phyloP scores from a whole-genome alignment of 2,888 invertebrate species.

The Ochropacha duplaris region DNA sequence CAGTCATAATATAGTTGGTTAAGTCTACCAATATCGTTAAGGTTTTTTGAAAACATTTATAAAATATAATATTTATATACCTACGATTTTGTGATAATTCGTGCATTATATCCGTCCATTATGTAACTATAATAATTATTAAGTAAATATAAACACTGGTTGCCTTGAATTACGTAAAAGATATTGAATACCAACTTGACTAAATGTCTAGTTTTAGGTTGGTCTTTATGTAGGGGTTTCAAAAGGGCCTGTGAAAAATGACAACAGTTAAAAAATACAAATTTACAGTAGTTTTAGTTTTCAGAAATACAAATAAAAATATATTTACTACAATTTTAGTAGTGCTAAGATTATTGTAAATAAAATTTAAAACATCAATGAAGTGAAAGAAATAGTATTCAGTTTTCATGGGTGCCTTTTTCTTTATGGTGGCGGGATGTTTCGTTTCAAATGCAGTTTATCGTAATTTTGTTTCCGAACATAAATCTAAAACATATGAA shows the following conservation, averaged over 20 bases:
- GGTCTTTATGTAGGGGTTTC: conserved; percentile 24
- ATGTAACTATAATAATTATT: conserved; percentile 33
- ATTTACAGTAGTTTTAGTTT: not conserved
- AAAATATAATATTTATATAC: conserved; percentile 13
- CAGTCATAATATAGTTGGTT: conserved; percentile 62
- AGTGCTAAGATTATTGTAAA: not conserved
- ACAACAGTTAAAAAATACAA: too few relatives aligned
- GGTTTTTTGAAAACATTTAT: conserved; percentile 25
- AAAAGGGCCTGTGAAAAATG: conserved; percentile 20
- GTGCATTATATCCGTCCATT: conserved; percentile 53
- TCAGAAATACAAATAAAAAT: not conserved
- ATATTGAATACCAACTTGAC: conserved; percentile 21
- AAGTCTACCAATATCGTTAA: conserved; percentile 21
- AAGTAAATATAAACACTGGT: conserved; percentile 51
- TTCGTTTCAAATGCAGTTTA: conserved; percentile 3
- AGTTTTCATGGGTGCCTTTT: conserved; percentile 35
- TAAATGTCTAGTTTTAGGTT: conserved; percentile 7
- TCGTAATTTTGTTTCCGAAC: conserved; percentile 16
- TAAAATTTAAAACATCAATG: not conserved
- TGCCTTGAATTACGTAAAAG: conserved; percentile 77
- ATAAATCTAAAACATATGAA: not conserved
- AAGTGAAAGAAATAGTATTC: conserved; percentile 9
- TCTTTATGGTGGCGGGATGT: conserved; percentile 58
- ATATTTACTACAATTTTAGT: not conserved
- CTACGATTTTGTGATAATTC: conserved; percentile 62